Evolutionary conservation across 1,140 invertebrate genomes (phyloP).

Genomic region (Tetragnatha versicolor): DNA sequence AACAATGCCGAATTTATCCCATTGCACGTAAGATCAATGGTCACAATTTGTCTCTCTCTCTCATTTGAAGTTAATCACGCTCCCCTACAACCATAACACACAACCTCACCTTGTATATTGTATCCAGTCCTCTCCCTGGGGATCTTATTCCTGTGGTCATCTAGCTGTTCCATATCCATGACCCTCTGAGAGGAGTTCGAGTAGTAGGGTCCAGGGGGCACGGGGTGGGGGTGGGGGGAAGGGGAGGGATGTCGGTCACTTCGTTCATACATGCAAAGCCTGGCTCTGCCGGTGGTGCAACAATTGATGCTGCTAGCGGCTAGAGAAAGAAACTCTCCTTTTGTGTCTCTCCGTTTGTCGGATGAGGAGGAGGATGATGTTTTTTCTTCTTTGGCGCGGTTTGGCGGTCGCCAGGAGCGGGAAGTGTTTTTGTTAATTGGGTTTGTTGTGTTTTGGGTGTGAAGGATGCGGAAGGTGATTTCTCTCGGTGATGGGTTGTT

Average conservation of each 20-base stretch:
- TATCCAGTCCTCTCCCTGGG: conserved; percentile 33
- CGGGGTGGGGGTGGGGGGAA: neutral
- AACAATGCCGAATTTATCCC: no score
- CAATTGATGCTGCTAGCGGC: neutral
- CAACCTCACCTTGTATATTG: conserved; percentile 30
- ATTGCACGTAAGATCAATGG: no score
- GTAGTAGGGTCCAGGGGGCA: neutral
- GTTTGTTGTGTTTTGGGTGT: neutral
- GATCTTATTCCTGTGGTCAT: conserved; percentile 16
- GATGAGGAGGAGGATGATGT: neutral
- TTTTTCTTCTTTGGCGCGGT: neutral
- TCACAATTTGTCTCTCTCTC: no score
- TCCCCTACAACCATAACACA: no score
- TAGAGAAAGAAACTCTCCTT: no score
- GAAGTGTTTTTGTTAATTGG: neutral
- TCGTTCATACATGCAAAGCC: conserved; percentile 37
- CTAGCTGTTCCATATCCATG: conserved; percentile 35
- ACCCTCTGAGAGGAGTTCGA: conserved; percentile 8
- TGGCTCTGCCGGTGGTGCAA: neutral
- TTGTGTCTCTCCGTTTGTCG: no score
- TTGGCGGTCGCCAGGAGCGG: neutral
- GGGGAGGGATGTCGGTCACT: conserved; percentile 28
- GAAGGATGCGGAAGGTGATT: neutral
- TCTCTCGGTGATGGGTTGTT: neutral
- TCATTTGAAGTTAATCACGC: no score